phyloP scores from a whole-genome alignment of 2,888 invertebrate genomes.

The Temnothorax rugatulus region DNA sequence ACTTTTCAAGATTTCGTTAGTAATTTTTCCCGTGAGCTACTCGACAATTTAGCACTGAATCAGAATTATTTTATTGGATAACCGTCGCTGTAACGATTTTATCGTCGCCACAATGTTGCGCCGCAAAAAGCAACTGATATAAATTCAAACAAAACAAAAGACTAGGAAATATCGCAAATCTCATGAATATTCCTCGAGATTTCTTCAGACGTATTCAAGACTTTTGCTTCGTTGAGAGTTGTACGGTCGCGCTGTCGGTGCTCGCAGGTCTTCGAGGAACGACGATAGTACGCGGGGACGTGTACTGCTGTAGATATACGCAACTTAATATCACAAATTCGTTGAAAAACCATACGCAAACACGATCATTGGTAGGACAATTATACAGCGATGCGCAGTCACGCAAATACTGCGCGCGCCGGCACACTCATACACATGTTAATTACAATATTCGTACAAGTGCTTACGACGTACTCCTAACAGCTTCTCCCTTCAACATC shows the following conservation, averaged over 20 bases:
- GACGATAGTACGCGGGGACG: slow-evolving; percentile 37
- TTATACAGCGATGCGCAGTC: slow-evolving; percentile 76
- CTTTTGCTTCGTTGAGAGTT: not conserved
- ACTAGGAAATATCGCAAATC: not conserved
- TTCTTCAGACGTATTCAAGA: not conserved
- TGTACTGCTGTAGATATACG: slow-evolving; percentile 52
- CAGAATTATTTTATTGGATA: not conserved
- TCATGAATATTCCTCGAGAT: not conserved
- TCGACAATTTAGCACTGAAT: slow-evolving; percentile 5
- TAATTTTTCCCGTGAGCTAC: not conserved
- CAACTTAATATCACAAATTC: slow-evolving; percentile 73
- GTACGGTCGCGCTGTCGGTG: slow-evolving; percentile 55
- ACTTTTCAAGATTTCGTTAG: not conserved
- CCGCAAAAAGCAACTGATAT: not conserved
- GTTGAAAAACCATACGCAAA: slow-evolving; percentile 78
- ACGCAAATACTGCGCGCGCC: slow-evolving; percentile 60
- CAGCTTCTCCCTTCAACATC: not conserved
- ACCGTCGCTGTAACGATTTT: not conserved
- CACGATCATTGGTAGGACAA: slow-evolving; percentile 80
- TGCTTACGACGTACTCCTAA: slow-evolving; percentile 68
- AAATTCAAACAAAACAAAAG: slow-evolving; percentile 1
- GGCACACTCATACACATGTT: slow-evolving; percentile 72
- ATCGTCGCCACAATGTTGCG: not conserved
- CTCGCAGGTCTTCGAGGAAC: slow-evolving; percentile 39
- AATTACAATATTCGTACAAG: slow-evolving; percentile 78